Evolutionary conservation across 2,797 vertebrate species (phyloP).

Genomic region (Cetoscarus ocellatus): DNA sequence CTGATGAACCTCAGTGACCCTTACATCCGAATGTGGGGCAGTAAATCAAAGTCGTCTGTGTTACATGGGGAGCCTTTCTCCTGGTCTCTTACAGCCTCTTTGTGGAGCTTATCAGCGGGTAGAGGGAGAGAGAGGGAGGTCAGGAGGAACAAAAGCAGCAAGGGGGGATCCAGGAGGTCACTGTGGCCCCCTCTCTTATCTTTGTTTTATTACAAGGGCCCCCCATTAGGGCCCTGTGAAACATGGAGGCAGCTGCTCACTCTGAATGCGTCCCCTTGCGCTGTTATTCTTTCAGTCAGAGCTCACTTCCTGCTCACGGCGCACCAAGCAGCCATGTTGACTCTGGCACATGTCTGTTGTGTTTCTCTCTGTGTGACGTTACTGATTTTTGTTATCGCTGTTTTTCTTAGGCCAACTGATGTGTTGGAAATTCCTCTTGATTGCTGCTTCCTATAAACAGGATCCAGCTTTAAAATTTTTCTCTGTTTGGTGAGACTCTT

Average conservation of each 20-base stretch:
- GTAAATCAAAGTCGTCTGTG: conserved; percentile 48
- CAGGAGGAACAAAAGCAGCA: conserved; percentile 66
- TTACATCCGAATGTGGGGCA: conserved; percentile 10
- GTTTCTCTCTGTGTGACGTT: conserved; percentile 24
- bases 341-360: conserved; percentile 66
- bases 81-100: conserved; percentile 54
- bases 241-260: conserved; percentile 45
- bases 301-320: conserved; percentile 71
- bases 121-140: conserved; percentile 57
- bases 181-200: conserved; percentile 58
- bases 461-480: background rate
- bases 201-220: conserved; percentile 69
- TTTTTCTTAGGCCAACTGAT: background rate
- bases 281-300: conserved; percentile 74
- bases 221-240: conserved; percentile 46
- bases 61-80: conserved; percentile 41
- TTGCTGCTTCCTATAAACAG: background rate
- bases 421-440: background rate
- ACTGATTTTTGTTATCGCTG: conserved; percentile 4
- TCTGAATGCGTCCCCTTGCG: conserved; percentile 34
- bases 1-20: conserved; percentile 10
- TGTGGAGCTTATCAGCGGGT: conserved; percentile 71
- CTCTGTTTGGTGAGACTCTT: background rate
- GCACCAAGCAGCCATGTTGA: conserved; percentile 61
- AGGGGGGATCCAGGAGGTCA: conserved; percentile 51